These are phyloP conservation scores for Hapalemur alaotrensis DNA, from an alignment of 2,797 vertebrate species.

Conservation along the genomic window DNA sequence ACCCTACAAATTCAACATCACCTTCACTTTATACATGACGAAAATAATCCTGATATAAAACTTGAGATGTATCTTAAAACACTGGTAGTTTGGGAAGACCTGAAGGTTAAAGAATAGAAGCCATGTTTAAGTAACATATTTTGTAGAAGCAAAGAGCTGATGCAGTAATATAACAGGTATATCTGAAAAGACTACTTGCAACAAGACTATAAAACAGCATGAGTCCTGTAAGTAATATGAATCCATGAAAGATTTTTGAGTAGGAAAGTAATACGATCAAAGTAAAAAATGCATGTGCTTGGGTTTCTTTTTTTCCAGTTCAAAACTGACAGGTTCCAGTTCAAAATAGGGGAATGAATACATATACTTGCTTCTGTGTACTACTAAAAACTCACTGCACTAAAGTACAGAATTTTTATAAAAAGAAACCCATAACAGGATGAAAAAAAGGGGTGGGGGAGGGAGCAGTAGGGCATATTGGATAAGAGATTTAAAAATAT, in stretches of 20 bases:
- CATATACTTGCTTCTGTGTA: not conserved
- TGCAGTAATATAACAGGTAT: not conserved
- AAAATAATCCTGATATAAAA: conserved; percentile 5
- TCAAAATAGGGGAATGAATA: not conserved
- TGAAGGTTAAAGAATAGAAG: not conserved
- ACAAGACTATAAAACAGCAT: not conserved
- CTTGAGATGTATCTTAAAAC: not conserved
- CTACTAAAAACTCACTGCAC: not conserved
- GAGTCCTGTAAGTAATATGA: not conserved
- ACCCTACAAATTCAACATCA: not conserved
- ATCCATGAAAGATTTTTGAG: not conserved
- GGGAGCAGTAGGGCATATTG: not conserved
- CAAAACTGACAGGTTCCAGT: not conserved
- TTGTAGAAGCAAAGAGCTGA: not conserved
- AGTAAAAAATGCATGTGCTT: not conserved
- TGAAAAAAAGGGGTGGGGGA: not conserved
- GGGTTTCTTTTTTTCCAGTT: not conserved
- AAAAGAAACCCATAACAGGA: not conserved
- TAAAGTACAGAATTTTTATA: not conserved
- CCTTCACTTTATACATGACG: not conserved
- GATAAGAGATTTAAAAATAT: not conserved
- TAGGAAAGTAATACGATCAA: not conserved
- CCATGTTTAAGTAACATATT: not conserved
- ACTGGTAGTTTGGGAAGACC: not conserved
- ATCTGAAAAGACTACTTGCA: not conserved